Conservation (phyloP, 2,113 vertebrate species). For the Podilymbus podiceps region DNA sequence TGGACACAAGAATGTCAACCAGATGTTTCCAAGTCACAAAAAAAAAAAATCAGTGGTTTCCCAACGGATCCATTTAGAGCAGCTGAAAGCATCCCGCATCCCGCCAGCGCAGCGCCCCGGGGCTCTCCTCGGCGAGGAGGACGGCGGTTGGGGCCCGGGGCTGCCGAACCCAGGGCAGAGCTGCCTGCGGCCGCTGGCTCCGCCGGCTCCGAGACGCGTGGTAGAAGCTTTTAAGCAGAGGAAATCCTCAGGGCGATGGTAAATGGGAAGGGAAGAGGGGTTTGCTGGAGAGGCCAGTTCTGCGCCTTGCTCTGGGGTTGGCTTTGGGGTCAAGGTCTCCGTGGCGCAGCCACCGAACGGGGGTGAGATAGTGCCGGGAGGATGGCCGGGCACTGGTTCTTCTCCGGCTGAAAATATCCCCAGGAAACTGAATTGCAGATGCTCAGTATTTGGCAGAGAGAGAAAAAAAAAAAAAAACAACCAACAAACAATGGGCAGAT, state of each 20-base stretch:
- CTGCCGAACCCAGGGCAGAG: background rate
- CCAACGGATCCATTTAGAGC: background rate
- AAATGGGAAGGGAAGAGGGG: background rate
- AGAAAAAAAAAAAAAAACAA: background rate
- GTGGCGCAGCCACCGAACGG: background rate
- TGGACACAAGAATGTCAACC: background rate
- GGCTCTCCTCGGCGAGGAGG: background rate
- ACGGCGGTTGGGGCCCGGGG: fast-evolving
- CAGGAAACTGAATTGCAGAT: fast-evolving
- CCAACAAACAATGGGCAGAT: fast-evolving
- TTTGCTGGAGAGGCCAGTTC: background rate
- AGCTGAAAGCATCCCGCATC: background rate
- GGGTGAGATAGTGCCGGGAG: background rate
- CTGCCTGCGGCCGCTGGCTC: fast-evolving
- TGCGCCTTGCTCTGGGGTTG: background rate
- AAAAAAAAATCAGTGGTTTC: background rate
- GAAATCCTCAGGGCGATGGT: fast-evolving
- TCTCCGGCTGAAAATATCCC: background rate
- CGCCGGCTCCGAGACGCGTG: fast-evolving
- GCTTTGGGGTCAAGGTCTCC: background rate
- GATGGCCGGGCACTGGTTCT: fast-evolving
- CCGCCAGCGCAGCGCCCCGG: fast-evolving
- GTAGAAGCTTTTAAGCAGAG: background rate
- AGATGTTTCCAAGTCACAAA: background rate
- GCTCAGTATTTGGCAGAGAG: background rate